Conservation (phyloP, 2,797 vertebrate species). For the Agapornis canus region DNA sequence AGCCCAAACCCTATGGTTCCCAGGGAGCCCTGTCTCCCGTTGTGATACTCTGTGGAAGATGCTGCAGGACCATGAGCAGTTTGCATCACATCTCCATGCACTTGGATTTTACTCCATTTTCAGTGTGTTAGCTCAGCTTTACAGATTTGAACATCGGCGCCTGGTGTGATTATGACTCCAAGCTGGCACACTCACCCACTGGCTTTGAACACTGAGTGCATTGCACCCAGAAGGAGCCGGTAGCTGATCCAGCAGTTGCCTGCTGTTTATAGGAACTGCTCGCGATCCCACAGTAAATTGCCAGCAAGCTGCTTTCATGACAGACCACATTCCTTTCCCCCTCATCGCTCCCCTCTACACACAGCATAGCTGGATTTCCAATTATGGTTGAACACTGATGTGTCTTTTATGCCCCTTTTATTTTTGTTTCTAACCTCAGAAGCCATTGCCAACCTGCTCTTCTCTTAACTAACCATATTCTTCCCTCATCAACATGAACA, state of each 20-base stretch:
- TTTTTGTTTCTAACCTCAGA: conserved; percentile 58
- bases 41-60: neutral
- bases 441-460: conserved; percentile 60
- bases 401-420: conserved; percentile 48
- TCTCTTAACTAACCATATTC: conserved; percentile 64
- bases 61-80: neutral
- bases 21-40: neutral
- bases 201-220: neutral
- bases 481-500: conserved; percentile 56
- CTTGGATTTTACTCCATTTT: neutral
- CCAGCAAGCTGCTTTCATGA: conserved; percentile 33
- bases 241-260: conserved; percentile 34
- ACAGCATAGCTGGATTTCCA: conserved; percentile 53
- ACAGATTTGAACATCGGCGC: neutral
- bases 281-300: conserved; percentile 6
- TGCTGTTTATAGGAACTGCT: conserved; percentile 27
- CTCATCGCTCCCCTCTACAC: conserved; percentile 22
- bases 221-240: neutral
- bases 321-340: conserved; percentile 57
- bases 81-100: fast-evolving
- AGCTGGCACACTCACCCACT: neutral
- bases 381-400: conserved; percentile 45
- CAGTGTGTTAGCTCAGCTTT: neutral
- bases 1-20: neutral
- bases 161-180: neutral